Conservation (phyloP, 2,888 invertebrate species). For the Amblyjoppa proteus region DNA sequence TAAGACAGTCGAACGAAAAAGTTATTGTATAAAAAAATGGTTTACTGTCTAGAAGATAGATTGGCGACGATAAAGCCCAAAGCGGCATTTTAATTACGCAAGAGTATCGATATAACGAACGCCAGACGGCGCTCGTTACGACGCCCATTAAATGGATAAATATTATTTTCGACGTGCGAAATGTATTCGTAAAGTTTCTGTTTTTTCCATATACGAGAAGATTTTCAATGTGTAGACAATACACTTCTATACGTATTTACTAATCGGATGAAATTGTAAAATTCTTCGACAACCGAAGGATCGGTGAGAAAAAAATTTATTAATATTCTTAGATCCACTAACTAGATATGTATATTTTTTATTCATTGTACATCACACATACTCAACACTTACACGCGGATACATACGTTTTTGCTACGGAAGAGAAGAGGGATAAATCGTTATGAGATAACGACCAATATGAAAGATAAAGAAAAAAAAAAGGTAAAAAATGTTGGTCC, state of each 20-base stretch:
- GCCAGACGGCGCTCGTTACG: neutral
- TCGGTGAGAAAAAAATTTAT: slow-evolving; percentile 32
- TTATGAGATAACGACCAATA: slow-evolving; percentile 45
- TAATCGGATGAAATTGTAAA: slow-evolving; percentile 34
- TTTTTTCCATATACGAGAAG: slow-evolving; percentile 47
- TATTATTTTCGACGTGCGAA: slow-evolving; percentile 49
- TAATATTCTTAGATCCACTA: slow-evolving; percentile 58
- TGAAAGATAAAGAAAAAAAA: slow-evolving; percentile 31
- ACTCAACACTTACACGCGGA: slow-evolving; percentile 18
- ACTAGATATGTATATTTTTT: slow-evolving; percentile 67
- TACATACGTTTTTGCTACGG: slow-evolving; percentile 45
- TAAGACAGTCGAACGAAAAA: slow-evolving; percentile 45
- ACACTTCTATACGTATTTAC: slow-evolving; percentile 35
- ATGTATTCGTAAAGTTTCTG: slow-evolving; percentile 25
- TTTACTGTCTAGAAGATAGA: slow-evolving; percentile 64
- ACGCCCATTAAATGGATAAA: slow-evolving; percentile 9
- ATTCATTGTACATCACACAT: slow-evolving; percentile 63
- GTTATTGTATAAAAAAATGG: slow-evolving; percentile 44
- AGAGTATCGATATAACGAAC: slow-evolving; percentile 17
- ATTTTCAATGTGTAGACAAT: slow-evolving; percentile 47
- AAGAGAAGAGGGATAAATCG: slow-evolving; percentile 28
- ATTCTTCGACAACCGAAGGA: slow-evolving; percentile 31
- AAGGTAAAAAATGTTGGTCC: slow-evolving; percentile 30
- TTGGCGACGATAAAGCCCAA: slow-evolving; percentile 35
- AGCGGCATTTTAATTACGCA: slow-evolving; percentile 29